Evolutionary conservation across 2,797 vertebrate genomes (phyloP).

Genomic region (Crocodylus rhombifer): DNA sequence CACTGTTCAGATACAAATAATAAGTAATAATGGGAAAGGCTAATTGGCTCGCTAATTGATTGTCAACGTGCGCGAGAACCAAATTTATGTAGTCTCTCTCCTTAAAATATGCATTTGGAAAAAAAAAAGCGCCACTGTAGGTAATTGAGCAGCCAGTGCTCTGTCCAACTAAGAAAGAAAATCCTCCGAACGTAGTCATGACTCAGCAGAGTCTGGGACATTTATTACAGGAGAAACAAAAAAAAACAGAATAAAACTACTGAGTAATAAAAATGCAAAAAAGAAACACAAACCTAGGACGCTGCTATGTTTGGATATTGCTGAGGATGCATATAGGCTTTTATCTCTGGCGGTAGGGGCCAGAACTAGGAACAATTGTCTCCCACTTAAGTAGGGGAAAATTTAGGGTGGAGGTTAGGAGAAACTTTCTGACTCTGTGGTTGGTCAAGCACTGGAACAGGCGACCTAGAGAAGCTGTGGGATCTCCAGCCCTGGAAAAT

Average conservation of each 20-base stretch:
- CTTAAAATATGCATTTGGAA: fast-evolving
- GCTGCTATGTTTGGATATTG: background rate
- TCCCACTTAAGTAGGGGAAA: too few species aligned
- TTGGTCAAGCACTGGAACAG: too few species aligned
- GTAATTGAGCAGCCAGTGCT: background rate
- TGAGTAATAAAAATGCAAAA: background rate
- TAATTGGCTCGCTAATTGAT: background rate
- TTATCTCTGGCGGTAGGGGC: too few species aligned
- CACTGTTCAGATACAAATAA: background rate
- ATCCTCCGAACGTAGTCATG: background rate
- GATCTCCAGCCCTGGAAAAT: too few species aligned
- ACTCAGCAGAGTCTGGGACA: slow-evolving; percentile 41
- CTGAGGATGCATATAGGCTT: background rate
- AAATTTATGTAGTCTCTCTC: background rate
- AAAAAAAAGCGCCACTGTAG: background rate
- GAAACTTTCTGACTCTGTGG: too few species aligned
- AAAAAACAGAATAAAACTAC: background rate
- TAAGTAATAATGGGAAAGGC: background rate
- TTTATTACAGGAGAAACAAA: background rate
- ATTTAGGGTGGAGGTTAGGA: too few species aligned
- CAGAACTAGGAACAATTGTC: too few species aligned
- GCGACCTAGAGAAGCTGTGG: too few species aligned
- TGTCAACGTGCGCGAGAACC: fast-evolving
- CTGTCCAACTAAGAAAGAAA: background rate
- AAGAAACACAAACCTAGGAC: background rate